Percentiles rank a stretch among this genome's conserved stretches.
Evolutionary conservation across 2,888 invertebrate species (phyloP).

Genomic region (Idaea straminata): DNA sequence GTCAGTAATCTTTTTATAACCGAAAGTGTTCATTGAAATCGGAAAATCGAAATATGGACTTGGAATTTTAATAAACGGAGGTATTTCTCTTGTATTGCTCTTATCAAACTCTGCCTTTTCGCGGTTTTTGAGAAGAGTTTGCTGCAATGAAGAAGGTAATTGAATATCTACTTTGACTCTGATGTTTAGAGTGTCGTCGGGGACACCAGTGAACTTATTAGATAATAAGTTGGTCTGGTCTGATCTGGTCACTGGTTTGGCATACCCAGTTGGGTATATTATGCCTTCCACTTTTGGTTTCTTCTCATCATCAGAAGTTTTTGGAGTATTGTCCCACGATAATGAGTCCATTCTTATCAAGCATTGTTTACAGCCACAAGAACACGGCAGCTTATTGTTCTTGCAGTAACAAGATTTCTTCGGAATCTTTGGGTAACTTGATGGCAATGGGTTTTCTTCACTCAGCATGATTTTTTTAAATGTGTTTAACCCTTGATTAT

Average conservation of each 20-base stretch:
- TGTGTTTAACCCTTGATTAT: constrained; percentile 27
- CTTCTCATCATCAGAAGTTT: constrained; percentile 30
- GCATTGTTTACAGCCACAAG: constrained; percentile 61
- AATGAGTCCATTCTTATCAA: constrained; percentile 36
- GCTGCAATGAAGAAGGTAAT: constrained; percentile 52
- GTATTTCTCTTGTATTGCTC: constrained; percentile 43
- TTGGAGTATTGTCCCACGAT: constrained; percentile 27
- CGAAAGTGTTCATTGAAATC: constrained; percentile 51
- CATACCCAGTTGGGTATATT: constrained; percentile 7
- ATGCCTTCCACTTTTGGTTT: background rate
- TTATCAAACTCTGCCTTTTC: constrained; percentile 34
- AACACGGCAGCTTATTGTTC: constrained; percentile 49
- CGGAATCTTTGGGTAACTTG: constrained; percentile 30
- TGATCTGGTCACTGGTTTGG: background rate
- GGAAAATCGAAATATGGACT: constrained; percentile 57
- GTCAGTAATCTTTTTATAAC: constrained; percentile 44
- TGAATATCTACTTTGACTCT: constrained; percentile 65
- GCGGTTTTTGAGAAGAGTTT: constrained; percentile 19
- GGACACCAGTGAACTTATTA: constrained; percentile 20
- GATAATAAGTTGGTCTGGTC: too few species aligned
- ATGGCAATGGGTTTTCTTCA: constrained; percentile 35
- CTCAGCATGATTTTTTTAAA: constrained; percentile 35
- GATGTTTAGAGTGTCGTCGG: constrained; percentile 50
- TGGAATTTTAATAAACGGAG: constrained; percentile 48
- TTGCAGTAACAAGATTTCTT: constrained; percentile 56